Conservation (phyloP, 2,888 invertebrate genomes). For the Drosophila prolongata region DNA sequence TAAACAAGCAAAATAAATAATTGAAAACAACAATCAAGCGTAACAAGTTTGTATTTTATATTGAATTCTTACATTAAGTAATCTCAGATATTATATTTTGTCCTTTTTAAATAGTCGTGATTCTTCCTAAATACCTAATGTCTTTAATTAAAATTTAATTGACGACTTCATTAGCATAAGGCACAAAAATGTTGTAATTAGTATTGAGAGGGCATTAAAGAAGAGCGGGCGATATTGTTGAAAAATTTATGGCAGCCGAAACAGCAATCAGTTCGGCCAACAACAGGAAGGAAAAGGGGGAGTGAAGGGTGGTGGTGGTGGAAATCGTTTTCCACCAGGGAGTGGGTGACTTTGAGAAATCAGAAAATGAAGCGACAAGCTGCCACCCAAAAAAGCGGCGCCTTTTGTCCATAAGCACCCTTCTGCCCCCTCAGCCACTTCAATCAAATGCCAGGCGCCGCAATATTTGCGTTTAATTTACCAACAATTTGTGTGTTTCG, state of each 20-base stretch:
- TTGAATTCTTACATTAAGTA: too few relatives aligned
- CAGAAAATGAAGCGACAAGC: constrained; percentile 47
- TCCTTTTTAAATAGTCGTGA: too few relatives aligned
- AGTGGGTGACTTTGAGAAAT: constrained; percentile 16
- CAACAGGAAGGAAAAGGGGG: constrained; percentile 8
- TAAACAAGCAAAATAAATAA: too few relatives aligned
- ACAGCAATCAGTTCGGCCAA: constrained; percentile 12
- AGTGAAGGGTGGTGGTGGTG: not conserved
- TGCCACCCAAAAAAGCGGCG: constrained; percentile 30
- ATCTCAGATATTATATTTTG: too few relatives aligned
- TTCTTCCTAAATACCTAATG: constrained; percentile 11
- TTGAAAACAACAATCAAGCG: too few relatives aligned
- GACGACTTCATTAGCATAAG: constrained; percentile 52
- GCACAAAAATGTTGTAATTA: constrained; percentile 46
- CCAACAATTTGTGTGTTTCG: constrained; percentile 60
- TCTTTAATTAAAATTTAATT: constrained; percentile 54
- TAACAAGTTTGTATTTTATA: too few relatives aligned
- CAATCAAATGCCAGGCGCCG: constrained; percentile 55
- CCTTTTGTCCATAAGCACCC: constrained; percentile 37
- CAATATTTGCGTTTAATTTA: constrained; percentile 61
- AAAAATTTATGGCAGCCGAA: constrained; percentile 37
- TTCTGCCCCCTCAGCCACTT: constrained; percentile 13
- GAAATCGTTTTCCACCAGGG: constrained; percentile 3
- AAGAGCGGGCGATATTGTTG: constrained; percentile 12
- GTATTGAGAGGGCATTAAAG: constrained; percentile 40